A percentile compares a stretch with the other conserved stretches of the same genome.
phyloP scores from a whole-genome alignment of 64 coral and sea anemone genomes.

The Actinia tenebrosa region DNA sequence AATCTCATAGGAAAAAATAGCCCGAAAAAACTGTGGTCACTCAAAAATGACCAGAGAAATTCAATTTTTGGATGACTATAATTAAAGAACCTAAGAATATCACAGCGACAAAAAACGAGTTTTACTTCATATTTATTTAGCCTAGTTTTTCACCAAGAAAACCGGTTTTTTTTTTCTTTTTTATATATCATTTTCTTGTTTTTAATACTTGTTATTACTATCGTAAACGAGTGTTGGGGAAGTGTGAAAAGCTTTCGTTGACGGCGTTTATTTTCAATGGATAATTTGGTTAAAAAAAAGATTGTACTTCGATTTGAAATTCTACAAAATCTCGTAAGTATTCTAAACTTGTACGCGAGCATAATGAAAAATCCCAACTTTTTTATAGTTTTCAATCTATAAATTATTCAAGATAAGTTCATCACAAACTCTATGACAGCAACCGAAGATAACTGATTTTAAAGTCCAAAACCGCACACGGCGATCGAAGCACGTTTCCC shows the following conservation, averaged over 20 bases:
- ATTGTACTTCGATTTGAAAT: neutral
- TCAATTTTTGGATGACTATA: neutral
- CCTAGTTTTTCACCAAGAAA: too few relatives aligned
- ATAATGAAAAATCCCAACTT: too few relatives aligned
- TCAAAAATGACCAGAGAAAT: neutral
- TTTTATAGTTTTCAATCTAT: neutral
- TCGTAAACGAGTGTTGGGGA: neutral
- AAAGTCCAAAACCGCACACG: neutral
- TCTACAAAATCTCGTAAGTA: neutral
- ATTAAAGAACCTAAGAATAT: neutral
- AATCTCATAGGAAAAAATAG: constrained; percentile 82
- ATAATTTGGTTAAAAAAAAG: neutral
- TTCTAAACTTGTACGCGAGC: neutral
- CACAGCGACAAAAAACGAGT: neutral
- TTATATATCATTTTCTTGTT: neutral
- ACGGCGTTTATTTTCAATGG: neutral
- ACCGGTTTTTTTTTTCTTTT: neutral
- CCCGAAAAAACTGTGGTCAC: constrained; percentile 6
- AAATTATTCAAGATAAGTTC: neutral
- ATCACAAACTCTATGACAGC: neutral
- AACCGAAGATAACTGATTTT: neutral
- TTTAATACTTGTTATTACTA: neutral
- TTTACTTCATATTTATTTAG: neutral
- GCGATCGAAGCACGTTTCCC: neutral
- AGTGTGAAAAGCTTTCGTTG: neutral